These are phyloP conservation scores for Varanus komodoensis DNA, from an alignment of 2,113 vertebrate species.

Conservation along the genomic window DNA sequence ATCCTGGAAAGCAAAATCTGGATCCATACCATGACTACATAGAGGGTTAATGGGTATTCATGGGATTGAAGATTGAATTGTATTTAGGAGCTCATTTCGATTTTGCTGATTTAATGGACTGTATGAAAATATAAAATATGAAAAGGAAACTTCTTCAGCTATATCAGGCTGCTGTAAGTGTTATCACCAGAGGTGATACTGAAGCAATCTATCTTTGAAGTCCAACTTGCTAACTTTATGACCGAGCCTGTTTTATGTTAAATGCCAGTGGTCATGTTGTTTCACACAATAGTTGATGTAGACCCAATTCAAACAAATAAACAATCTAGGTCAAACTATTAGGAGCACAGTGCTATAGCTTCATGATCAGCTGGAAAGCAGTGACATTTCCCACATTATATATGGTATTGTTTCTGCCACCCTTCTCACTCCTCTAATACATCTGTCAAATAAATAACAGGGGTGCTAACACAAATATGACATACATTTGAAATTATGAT, in stretches of 20 bases:
- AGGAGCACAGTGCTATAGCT: background rate
- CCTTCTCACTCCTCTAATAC: background rate
- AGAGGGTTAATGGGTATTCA: background rate
- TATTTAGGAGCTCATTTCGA: background rate
- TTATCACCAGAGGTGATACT: background rate
- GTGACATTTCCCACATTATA: background rate
- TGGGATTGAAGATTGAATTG: background rate
- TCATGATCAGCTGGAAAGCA: background rate
- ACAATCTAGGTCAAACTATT: background rate
- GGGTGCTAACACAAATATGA: background rate
- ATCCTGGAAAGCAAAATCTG: background rate
- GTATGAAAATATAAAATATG: background rate
- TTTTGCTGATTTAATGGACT: background rate
- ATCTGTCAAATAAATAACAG: background rate
- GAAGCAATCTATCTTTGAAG: background rate
- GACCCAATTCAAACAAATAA: background rate
- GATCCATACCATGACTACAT: background rate
- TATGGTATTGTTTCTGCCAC: background rate
- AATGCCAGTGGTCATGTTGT: background rate
- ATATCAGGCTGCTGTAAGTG: background rate
- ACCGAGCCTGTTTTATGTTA: background rate
- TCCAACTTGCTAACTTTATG: background rate
- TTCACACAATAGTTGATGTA: background rate
- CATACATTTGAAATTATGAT: background rate
- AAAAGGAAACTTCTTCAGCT: background rate